Evolutionary conservation across 2,888 invertebrate species (phyloP).

Genomic region (Drosophila picticornis): DNA sequence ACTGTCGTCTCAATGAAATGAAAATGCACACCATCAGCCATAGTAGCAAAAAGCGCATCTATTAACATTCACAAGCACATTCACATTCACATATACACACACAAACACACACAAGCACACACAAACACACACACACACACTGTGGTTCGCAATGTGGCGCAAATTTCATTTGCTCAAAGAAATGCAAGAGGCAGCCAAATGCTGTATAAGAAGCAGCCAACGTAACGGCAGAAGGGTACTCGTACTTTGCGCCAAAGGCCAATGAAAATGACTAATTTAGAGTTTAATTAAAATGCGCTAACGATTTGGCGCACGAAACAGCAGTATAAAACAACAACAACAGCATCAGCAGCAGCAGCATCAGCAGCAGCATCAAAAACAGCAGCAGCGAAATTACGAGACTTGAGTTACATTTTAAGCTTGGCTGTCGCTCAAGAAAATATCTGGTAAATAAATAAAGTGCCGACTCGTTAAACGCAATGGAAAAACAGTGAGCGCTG

Average conservation of each 20-base stretch:
- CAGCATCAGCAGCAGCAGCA: slow-evolving; percentile 13
- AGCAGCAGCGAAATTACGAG: slow-evolving; percentile 19
- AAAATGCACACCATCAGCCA: slow-evolving; percentile 60
- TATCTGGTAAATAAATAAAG: slow-evolving; percentile 61
- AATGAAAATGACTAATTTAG: slow-evolving; percentile 79
- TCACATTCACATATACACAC: slow-evolving; percentile 31
- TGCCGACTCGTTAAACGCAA: slow-evolving; percentile 38
- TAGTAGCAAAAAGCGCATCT: slow-evolving; percentile 69
- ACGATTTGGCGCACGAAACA: slow-evolving; percentile 65
- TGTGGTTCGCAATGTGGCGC: slow-evolving; percentile 56
- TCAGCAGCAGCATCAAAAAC: slow-evolving; percentile 8
- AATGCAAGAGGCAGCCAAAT: slow-evolving; percentile 39
- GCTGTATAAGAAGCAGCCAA: slow-evolving; percentile 1
- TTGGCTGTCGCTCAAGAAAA: slow-evolving; percentile 66
- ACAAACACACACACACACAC: slow-evolving; percentile 25
- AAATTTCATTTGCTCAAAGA: slow-evolving; percentile 56
- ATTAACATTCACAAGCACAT: slow-evolving; percentile 67
- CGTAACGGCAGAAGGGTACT: slow-evolving; percentile 41
- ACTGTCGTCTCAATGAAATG: slow-evolving; percentile 77
- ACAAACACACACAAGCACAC: slow-evolving; percentile 27
- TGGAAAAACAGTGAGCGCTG: slow-evolving; percentile 30
- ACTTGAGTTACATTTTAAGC: slow-evolving; percentile 53
- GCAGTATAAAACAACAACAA: slow-evolving; percentile 22
- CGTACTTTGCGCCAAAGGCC: slow-evolving; percentile 70
- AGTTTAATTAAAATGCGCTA: slow-evolving; percentile 80